Evolutionary conservation across 2,888 invertebrate genomes (phyloP), one percentile per base, ranked within the genome.

Genomic region (Linyphia triangularis): DNA sequence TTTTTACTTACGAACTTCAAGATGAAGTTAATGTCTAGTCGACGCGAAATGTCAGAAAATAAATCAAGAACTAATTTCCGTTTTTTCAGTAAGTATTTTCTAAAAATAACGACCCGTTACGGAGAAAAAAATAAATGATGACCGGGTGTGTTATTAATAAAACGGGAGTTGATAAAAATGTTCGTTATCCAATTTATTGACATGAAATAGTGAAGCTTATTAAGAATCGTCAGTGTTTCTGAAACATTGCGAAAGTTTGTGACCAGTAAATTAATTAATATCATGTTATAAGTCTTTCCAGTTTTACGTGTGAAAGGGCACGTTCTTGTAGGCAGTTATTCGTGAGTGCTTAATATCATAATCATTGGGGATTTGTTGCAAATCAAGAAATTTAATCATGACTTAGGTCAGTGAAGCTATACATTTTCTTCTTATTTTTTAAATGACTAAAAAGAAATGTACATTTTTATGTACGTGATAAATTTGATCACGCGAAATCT

Each of bases 41-140:
- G 16, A 3, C 16, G 77, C 26, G 24, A 26, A 77, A 77, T 63
- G 63, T 63, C 77, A 19, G 63, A 1, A 63, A 77, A 77, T 77
- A 77, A 77, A 77, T 77, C 77, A 77, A 30, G 16, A 37, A 63
- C 43, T 77, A 63, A 77, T 77, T 77, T 63, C 24, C 63, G 7
- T 63, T 63, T 63, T 77, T 75, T 72, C 22, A n/a, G 13, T 7
- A 19, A 22, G 61, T 63, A 61, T 77, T 77, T 63, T 77, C 63
- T 57, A 73, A 73, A 73, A 73, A 51, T 73, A 77, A 77, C 40
- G 63, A 63, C 4, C 40, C 16, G 33, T 26, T 63, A 63, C 10
- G 26, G 37, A 28, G 9, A 61, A 63, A 28, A 77, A 72, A 72
- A 63, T 10, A 63, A 63, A 63, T 40, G 26, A 63, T 16, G 28